Percentiles rank a stretch among this genome's conserved stretches.
Conservation (phyloP, 64 coral and sea anemone species). For the Astreopora myriophthalma region DNA sequence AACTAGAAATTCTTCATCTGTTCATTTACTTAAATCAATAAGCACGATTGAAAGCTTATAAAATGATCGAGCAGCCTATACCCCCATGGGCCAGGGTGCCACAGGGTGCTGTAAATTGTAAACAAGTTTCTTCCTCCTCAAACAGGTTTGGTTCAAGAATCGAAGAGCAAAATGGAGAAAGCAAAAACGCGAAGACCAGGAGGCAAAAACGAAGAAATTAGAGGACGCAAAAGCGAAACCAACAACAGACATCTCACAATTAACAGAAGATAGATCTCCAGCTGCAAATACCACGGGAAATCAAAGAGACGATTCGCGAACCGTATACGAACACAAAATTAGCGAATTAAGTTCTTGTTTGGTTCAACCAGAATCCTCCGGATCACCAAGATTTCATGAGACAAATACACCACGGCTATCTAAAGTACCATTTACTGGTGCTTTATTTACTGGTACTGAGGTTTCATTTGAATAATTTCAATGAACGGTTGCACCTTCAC, state of each 20-base stretch:
- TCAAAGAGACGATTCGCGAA: not conserved
- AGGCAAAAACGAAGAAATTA: conserved; percentile 42
- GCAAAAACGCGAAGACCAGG: conserved; percentile 72
- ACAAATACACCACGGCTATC: no score
- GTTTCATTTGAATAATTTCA: no score
- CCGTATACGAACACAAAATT: not conserved
- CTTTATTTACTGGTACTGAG: no score
- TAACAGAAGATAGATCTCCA: not conserved
- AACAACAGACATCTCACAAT: not conserved
- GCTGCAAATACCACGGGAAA: not conserved
- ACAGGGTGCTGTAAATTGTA: no score
- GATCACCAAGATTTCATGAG: not conserved
- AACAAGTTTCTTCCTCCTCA: not conserved
- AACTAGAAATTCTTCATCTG: no score
- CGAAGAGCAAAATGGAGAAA: conserved; percentile 90
- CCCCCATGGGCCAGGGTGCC: no score
- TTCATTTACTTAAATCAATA: no score
- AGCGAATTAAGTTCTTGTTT: not conserved
- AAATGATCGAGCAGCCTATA: not conserved
- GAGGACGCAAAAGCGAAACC: not conserved
- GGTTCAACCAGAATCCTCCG: not conserved
- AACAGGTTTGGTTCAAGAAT: conserved; percentile 94
- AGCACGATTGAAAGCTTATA: no score
- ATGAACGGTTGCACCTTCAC: no score
- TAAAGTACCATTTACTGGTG: no score